Conservation (phyloP, 2,888 invertebrate species). For the Agrotis exclamationis region DNA sequence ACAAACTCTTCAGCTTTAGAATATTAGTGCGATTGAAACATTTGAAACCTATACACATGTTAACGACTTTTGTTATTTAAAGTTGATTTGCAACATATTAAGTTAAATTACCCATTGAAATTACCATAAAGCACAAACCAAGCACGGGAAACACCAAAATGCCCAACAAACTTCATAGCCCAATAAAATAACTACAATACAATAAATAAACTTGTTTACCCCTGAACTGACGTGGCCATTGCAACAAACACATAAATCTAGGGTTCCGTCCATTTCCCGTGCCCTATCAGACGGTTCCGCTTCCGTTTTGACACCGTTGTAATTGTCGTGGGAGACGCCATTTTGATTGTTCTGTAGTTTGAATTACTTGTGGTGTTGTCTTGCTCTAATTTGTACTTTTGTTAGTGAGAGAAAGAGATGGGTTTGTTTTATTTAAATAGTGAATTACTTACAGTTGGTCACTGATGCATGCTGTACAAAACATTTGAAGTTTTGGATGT, state of each 20-base stretch:
- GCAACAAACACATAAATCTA: slow-evolving; percentile 72
- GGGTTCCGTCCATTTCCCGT: slow-evolving; percentile 66
- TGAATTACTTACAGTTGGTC: slow-evolving; percentile 48
- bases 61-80: not conserved
- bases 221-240: slow-evolving; percentile 58
- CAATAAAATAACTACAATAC: slow-evolving; percentile 61
- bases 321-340: slow-evolving; percentile 84
- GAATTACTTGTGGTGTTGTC: slow-evolving; percentile 72
- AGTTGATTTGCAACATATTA: not conserved
- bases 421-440: slow-evolving; percentile 56
- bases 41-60: not conserved
- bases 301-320: slow-evolving; percentile 85
- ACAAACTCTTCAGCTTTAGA: no score
- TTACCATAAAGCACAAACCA: slow-evolving; percentile 3
- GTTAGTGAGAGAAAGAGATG: slow-evolving; percentile 66
- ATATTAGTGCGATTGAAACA: no score
- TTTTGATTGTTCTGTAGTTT: slow-evolving; percentile 73
- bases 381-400: slow-evolving; percentile 57
- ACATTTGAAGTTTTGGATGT: slow-evolving; percentile 56
- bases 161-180: slow-evolving; percentile 16
- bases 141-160: slow-evolving; percentile 33
- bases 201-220: slow-evolving; percentile 64
- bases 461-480: slow-evolving; percentile 32
- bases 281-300: slow-evolving; percentile 74
- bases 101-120: not conserved